Evolutionary conservation across 2,797 vertebrate species (phyloP).

Genomic region (Anabacerthia variegaticeps): DNA sequence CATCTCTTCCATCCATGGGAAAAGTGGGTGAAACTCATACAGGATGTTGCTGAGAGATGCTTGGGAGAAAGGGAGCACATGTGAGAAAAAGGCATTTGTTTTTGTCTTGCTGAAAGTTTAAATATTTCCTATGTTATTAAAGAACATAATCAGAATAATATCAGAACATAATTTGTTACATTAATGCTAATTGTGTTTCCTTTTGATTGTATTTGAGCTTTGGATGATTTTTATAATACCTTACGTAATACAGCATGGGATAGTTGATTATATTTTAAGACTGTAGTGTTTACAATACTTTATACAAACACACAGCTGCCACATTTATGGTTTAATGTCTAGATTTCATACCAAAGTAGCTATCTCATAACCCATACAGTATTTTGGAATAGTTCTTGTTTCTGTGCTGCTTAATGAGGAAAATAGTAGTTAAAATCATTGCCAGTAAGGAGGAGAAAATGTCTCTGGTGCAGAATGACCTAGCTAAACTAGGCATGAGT

Average conservation of each 20-base stretch:
- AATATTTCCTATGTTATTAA: neutral
- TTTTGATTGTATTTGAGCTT: neutral
- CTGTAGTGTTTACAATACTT: neutral
- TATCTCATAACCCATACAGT: neutral
- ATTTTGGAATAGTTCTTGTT: neutral
- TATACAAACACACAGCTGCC: neutral
- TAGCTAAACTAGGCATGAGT: neutral
- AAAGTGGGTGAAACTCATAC: neutral
- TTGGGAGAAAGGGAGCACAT: neutral
- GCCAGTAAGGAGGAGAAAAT: neutral
- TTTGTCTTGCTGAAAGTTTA: neutral
- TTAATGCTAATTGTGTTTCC: neutral
- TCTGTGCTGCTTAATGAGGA: neutral
- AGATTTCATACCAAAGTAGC: neutral
- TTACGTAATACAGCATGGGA: neutral
- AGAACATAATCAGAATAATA: neutral
- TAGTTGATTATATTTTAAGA: neutral
- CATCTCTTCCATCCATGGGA: neutral
- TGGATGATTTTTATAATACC: neutral
- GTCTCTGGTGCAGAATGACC: neutral
- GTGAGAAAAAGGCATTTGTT: neutral
- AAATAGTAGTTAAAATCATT: neutral
- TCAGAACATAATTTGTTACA: neutral
- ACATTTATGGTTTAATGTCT: neutral
- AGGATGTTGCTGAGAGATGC: neutral